Conservation (phyloP, 1,140 invertebrate genomes). For the Conus ventricosus region DNA sequence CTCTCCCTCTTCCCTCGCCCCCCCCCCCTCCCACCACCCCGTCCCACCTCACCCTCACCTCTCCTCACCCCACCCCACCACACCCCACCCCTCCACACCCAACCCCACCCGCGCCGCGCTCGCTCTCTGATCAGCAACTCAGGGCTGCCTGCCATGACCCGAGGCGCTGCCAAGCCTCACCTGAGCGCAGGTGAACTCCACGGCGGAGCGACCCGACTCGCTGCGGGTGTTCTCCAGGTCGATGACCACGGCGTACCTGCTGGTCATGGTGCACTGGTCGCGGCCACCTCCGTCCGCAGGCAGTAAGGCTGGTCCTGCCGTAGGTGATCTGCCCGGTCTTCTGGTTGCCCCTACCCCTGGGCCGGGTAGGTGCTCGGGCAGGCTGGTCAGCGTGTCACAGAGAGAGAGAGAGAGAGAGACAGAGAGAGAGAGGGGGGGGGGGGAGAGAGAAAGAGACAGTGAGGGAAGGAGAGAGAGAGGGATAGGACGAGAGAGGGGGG, state of each 20-base stretch:
- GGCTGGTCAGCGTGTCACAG: neutral
- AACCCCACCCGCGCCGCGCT: neutral
- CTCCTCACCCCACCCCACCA: too few species aligned
- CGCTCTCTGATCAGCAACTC: too few species aligned
- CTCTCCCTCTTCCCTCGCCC: too few species aligned
- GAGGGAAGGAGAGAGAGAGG: neutral
- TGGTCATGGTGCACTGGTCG: neutral
- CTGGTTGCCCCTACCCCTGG: slow-evolving; percentile 28
- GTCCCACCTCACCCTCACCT: too few species aligned
- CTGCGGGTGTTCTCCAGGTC: slow-evolving; percentile 20
- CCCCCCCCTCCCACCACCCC: too few species aligned
- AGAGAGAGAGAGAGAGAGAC: neutral
- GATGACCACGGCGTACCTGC: slow-evolving; percentile 24
- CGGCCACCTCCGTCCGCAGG: neutral
- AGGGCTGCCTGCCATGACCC: too few species aligned
- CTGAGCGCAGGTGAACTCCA: slow-evolving; percentile 14
- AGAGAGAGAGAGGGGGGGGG: neutral
- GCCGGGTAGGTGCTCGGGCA: neutral
- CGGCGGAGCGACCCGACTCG: neutral
- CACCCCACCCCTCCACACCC: too few species aligned
- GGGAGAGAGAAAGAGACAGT: neutral
- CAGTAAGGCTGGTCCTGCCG: slow-evolving; percentile 15
- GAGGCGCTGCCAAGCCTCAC: neutral
- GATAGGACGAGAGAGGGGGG: too few species aligned
- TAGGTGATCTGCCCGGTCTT: slow-evolving; percentile 20